phyloP scores from a whole-genome alignment of 2,113 vertebrate species.

The Nyctereutes procyonoides region DNA sequence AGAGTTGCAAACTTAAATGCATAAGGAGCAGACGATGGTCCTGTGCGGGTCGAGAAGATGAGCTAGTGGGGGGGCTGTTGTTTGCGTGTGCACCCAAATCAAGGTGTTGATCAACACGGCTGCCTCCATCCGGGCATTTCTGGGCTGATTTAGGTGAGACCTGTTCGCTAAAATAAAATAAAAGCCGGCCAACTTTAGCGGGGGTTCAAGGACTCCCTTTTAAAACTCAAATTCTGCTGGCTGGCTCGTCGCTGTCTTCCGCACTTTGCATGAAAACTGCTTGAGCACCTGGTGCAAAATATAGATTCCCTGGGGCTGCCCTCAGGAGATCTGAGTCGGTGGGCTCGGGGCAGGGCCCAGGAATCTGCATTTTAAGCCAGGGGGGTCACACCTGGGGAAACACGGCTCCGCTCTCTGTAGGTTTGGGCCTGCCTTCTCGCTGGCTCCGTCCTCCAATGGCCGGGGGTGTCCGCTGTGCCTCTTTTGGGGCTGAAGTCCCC shows the following conservation, averaged over 20 bases:
- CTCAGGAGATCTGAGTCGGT: fast-evolving
- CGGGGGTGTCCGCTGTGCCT: fast-evolving
- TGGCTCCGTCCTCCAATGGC: fast-evolving
- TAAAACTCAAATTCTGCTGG: neutral
- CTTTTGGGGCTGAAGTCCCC: fast-evolving
- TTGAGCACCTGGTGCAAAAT: fast-evolving
- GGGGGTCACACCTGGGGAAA: neutral
- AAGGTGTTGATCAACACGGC: fast-evolving
- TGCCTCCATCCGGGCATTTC: neutral
- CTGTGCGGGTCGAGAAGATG: fast-evolving
- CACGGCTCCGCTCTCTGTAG: fast-evolving
- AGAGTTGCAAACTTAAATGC: too few species aligned
- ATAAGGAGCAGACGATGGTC: fast-evolving
- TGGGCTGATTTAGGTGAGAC: neutral
- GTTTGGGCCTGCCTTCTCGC: fast-evolving
- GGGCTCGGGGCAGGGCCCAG: neutral
- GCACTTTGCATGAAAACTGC: neutral
- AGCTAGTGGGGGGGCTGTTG: too few species aligned
- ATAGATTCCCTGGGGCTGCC: neutral
- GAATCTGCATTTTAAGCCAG: neutral
- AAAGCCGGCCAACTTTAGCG: too few species aligned
- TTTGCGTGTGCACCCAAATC: fast-evolving
- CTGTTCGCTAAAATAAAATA: neutral
- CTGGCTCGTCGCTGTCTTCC: neutral
- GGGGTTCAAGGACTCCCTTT: neutral